These are phyloP conservation scores for Chaetops frenatus DNA, from an alignment of 2,113 vertebrate species.

Conservation along the genomic window DNA sequence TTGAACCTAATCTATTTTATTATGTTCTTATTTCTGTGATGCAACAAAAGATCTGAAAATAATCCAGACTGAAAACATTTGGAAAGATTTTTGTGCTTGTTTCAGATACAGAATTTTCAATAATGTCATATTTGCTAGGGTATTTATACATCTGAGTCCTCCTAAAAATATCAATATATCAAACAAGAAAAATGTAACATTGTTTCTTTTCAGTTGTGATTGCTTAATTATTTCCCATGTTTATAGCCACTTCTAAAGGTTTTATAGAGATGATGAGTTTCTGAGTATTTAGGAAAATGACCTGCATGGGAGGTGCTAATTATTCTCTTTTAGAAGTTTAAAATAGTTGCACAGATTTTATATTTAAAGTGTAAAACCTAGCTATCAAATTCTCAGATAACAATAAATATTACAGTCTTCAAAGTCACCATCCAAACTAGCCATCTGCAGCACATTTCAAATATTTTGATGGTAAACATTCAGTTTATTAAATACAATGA, in stretches of 20 bases:
- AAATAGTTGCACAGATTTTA: neutral
- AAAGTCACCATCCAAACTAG: neutral
- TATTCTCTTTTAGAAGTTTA: neutral
- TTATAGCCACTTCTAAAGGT: neutral
- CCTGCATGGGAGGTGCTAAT: neutral
- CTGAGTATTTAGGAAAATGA: neutral
- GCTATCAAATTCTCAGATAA: neutral
- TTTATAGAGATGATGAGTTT: neutral
- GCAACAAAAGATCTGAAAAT: neutral
- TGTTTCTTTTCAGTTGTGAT: neutral
- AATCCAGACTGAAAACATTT: neutral
- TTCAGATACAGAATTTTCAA: neutral
- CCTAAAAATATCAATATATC: neutral
- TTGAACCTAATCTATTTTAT: neutral
- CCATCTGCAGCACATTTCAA: neutral
- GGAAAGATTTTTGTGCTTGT: neutral
- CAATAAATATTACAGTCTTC: neutral
- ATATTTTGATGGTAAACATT: neutral
- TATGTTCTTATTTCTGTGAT: neutral
- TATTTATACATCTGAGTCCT: neutral
- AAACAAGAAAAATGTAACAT: neutral
- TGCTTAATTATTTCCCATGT: neutral
- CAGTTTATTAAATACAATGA: neutral
- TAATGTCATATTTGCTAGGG: neutral
- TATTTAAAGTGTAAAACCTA: neutral